These are phyloP conservation scores for Plestiodon gilberti DNA, from an alignment of 2,113 vertebrate species.

Conservation along the genomic window DNA sequence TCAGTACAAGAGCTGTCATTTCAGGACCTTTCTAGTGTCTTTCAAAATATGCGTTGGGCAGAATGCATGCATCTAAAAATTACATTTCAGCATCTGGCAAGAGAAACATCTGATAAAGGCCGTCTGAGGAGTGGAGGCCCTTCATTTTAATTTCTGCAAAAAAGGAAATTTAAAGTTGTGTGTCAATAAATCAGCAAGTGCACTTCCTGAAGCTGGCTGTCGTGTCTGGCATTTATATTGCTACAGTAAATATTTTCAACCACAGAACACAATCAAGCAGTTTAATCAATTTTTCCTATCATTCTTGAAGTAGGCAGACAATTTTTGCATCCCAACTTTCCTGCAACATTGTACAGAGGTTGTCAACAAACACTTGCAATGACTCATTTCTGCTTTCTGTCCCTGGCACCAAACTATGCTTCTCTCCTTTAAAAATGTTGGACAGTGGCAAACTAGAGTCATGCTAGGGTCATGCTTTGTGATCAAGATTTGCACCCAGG, in stretches of 20 bases:
- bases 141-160: constrained; percentile 58
- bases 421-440: neutral
- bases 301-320: constrained; percentile 30
- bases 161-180: constrained; percentile 60
- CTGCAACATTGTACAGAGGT: constrained; percentile 39
- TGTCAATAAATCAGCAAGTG: constrained; percentile 58
- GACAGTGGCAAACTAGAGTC: neutral
- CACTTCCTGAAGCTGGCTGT: constrained; percentile 56
- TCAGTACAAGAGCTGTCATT: neutral
- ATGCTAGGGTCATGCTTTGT: neutral
- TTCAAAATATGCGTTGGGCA: constrained; percentile 46
- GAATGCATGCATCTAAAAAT: constrained; percentile 46
- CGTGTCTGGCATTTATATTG: constrained; percentile 54
- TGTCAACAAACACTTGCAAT: constrained; percentile 24
- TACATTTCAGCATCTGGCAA: constrained; percentile 53
- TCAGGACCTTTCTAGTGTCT: constrained; percentile 22
- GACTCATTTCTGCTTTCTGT: constrained; percentile 24
- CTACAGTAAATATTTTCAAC: constrained; percentile 48
- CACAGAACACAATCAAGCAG: constrained; percentile 42
- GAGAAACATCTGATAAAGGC: constrained; percentile 45
- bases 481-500: neutral
- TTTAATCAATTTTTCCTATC: constrained; percentile 60
- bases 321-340: constrained; percentile 48
- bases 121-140: constrained; percentile 33
- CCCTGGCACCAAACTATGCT: constrained; percentile 34